Evolutionary conservation across 2,113 vertebrate genomes (phyloP), one percentile per base, ranked within the genome.

Genomic region (Tympanuchus pallidicinctus): DNA sequence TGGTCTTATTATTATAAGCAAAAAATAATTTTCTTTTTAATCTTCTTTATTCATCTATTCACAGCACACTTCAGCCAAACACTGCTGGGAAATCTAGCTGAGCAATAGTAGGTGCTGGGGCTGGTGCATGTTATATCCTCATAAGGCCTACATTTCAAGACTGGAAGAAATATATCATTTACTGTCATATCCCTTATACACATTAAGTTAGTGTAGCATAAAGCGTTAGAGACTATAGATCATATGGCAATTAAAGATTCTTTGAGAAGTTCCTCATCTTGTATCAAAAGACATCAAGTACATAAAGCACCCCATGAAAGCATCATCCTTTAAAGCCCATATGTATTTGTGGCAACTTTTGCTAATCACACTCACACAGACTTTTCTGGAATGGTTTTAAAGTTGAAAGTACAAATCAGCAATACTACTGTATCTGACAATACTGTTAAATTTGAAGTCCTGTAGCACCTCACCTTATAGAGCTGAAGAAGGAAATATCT

Each of bases 141-240:
- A 2, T 4, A 63, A 65, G 60, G 36, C n/a, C 40, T 65, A 43
- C 15, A 64, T 8, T 72, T 69, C 4, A 82, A 50, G 48, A 85
- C 34, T 6, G 72, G 1, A 89, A 63, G 12, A 82, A 73, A 8
- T 18, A 47, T 22, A 6, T 15, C 71, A 52, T 84, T 89, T 57
- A 72, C 32, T 76, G 54, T 30, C 40, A 32, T 52, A 75, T 25
- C 59, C 34, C 69, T 82, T 89, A 40, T 59, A 76, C 17, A 43
- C 5, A 8, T 64, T 69, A 54, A 43, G 5, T 69, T 92, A 0
- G 0, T 32, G 18, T 3, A 75, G n/a, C 48, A 61, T 36, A 69
- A 84, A 92, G 40, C 54, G 57, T 69, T 78, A 86, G 32, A 72
- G 28, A 15, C 6, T 69, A 24, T 56, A 52, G 30, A 47, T 65